Base-by-base conservation (phyloP, 2,113 vertebrate genomes). In the Synodontis membranacea region DNA sequence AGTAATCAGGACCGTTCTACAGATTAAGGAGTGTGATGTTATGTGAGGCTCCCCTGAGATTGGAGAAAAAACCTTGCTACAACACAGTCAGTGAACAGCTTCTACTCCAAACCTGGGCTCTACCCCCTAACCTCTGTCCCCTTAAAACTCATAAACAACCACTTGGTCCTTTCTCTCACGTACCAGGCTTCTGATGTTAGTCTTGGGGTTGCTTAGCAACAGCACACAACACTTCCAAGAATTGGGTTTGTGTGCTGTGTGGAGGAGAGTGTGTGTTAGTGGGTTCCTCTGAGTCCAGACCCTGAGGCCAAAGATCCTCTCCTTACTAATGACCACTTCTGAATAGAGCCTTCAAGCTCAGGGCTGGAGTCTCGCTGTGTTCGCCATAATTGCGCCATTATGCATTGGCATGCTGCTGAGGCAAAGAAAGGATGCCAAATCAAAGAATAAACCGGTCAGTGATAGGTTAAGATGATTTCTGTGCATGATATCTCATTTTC, bases 191-290 rank as follows among this genome's bases (percentile, higher is more conserved):
- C 72, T 52, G 79, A 88, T 86, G 66, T 56, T 81, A 58, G 56
- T 74, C 74, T 50, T 60, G 46, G 31, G 50, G 90, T 91, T 91
- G 87, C 90, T 58, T 90, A 83, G 90, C 88, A 91, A 91, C 90
- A 89, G 88, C 90, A 90, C 88, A 86, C 62, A 56, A 86, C 82
- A 86, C 80, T 83, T 81, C 81, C 42, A 86, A 42, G 82, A 85
- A 78, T 66, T 75, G n/a, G 58, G n/a, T 78, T 83, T 70, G 42
- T 82, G 76, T 78, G 58, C 79, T 58, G 52, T 52, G 42, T 1
- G 31, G 34, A 56, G 68, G 44, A 58, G 86, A 74, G 83, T 68
- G 39, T 78, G 60, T 83, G 84, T 88, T 83, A 86, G 81, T 17
- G 14, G 78, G 74, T 48, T 80, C 56, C 70, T 66, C 46, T 70